phyloP scores from a whole-genome alignment of 2,113 vertebrate genomes.

The Orthonyx spaldingii region DNA sequence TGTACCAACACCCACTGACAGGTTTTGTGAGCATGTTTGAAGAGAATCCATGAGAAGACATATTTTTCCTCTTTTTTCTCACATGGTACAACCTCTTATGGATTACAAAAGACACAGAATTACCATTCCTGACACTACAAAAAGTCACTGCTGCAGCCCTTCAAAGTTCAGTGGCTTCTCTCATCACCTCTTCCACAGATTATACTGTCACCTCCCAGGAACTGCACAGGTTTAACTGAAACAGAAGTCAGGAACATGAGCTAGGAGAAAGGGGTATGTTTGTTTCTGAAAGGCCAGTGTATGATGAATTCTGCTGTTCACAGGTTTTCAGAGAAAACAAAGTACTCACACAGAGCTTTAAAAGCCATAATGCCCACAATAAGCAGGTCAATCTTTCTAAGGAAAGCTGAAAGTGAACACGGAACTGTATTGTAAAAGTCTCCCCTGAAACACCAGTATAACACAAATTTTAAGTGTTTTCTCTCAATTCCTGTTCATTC shows the following conservation, averaged over 20 bases:
- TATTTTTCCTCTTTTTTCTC: not conserved
- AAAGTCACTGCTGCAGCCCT: not conserved
- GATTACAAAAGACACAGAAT: not conserved
- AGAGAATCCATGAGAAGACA: not conserved
- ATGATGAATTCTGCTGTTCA: not conserved
- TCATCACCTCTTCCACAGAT: not conserved
- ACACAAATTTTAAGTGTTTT: not conserved
- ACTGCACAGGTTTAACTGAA: not conserved
- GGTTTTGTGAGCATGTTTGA: not conserved
- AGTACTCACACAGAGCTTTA: rapidly evolving
- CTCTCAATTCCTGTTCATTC: not conserved
- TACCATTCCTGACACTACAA: not conserved
- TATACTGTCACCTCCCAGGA: not conserved
- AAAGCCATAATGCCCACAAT: not conserved
- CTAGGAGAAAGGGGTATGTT: rapidly evolving
- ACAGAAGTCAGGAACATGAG: not conserved
- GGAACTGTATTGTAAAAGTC: not conserved
- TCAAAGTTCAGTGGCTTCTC: not conserved
- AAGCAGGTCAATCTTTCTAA: not conserved
- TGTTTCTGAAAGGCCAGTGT: not conserved
- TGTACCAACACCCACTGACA: not conserved
- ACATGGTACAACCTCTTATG: not conserved
- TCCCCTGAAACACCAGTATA: not conserved
- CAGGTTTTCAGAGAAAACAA: not conserved
- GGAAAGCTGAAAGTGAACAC: not conserved